phyloP scores from a whole-genome alignment of 2,797 vertebrate genomes.

The Geotrypetes seraphini region DNA sequence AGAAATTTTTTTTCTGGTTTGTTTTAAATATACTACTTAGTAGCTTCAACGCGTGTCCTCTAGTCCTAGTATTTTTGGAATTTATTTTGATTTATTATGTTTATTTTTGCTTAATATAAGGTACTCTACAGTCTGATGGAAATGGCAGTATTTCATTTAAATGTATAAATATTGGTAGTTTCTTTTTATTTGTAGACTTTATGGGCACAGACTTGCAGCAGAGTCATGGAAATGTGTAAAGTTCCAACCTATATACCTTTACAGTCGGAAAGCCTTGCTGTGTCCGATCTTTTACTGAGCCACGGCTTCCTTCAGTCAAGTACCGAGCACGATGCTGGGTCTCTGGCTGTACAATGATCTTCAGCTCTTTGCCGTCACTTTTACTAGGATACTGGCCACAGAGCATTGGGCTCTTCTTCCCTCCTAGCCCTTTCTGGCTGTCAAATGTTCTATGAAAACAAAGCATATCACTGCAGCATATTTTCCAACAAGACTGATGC shows the following conservation, averaged over 20 bases:
- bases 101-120: too few species aligned
- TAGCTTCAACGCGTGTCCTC: too few species aligned
- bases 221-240: too few species aligned
- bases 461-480: slow-evolving; percentile 36
- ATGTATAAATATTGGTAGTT: too few species aligned
- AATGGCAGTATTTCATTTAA: too few species aligned
- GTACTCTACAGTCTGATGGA: too few species aligned
- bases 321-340: slow-evolving; percentile 94
- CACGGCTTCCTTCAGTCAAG: slow-evolving; percentile 93
- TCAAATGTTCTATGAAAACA: slow-evolving; percentile 56
- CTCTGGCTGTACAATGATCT: slow-evolving; percentile 91
- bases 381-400: slow-evolving; percentile 83
- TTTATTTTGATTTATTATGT: too few species aligned
- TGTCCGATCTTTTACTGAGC: slow-evolving; percentile 91
- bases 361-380: slow-evolving; percentile 89
- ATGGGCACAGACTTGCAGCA: too few species aligned
- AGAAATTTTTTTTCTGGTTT: too few species aligned
- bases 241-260: slow-evolving; percentile 81
- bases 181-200: too few species aligned
- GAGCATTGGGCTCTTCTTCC: slow-evolving; percentile 76
- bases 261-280: slow-evolving; percentile 94
- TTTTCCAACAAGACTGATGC: background rate
- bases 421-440: slow-evolving; percentile 55
- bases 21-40: too few species aligned
- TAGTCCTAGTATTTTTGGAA: too few species aligned